These are phyloP conservation scores for Osmerus eperlanus DNA, from an alignment of 2,113 vertebrate species.

Conservation along the genomic window DNA sequence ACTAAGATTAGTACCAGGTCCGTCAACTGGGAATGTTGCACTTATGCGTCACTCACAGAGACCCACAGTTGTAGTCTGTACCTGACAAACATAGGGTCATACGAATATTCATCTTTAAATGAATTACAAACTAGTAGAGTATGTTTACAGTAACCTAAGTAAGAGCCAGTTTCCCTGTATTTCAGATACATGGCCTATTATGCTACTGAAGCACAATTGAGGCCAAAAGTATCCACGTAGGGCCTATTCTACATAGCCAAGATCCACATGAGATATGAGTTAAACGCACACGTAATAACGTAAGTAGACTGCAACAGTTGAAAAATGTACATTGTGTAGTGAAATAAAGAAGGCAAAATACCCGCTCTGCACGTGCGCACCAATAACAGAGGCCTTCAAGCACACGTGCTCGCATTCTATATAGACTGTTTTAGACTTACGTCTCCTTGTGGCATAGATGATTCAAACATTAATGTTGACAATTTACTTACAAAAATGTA, in stretches of 20 bases:
- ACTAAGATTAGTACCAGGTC: neutral
- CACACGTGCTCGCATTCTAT: slow-evolving; percentile 38
- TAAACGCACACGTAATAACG: slow-evolving; percentile 38
- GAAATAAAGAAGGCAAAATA: slow-evolving; percentile 59
- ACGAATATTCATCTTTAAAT: neutral
- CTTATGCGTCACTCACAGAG: neutral
- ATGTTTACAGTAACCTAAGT: neutral
- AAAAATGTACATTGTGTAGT: slow-evolving; percentile 23
- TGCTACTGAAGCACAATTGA: too few species aligned
- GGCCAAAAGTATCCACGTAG: too few species aligned
- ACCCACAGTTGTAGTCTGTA: neutral
- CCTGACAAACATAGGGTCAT: neutral
- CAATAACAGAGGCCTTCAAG: slow-evolving; percentile 27
- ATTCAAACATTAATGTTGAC: neutral
- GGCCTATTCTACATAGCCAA: too few species aligned
- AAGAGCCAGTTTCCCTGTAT: too few species aligned
- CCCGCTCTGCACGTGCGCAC: slow-evolving; percentile 53
- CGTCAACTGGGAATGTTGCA: neutral
- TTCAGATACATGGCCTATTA: too few species aligned
- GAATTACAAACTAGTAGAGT: neutral
- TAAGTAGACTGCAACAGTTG: too few species aligned
- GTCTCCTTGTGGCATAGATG: neutral
- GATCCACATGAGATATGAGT: slow-evolving; percentile 24
- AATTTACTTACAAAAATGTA: too few species aligned
- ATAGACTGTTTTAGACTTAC: neutral